These are phyloP conservation scores for Lota lota DNA, from an alignment of 2,113 vertebrate species.

Conservation along the genomic window DNA sequence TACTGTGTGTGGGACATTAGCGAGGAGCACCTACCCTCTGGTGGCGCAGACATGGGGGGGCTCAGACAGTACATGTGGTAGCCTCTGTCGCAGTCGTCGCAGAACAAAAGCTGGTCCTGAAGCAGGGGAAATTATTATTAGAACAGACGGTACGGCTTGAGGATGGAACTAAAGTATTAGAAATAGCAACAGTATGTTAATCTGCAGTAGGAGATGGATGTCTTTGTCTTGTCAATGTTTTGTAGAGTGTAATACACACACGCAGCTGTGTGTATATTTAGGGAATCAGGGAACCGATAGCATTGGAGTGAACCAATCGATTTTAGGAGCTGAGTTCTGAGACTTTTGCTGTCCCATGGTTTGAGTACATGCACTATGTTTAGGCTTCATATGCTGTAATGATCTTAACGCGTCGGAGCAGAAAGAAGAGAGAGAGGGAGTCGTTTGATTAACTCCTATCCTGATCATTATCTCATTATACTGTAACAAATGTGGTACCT, in stretches of 20 bases:
- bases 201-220: no score
- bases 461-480: no score
- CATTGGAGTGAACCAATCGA: no score
- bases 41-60: constrained; percentile 92
- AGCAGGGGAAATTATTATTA: constrained; percentile 25
- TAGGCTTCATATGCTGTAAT: not conserved
- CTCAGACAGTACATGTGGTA: constrained; percentile 96
- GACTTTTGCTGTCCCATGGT: not conserved
- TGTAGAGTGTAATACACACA: no score
- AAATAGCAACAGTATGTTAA: no score
- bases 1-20: not conserved
- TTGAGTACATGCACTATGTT: not conserved
- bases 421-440: not conserved
- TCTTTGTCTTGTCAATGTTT: no score
- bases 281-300: no score
- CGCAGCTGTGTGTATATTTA: no score
- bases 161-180: no score
- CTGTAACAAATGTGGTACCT: no score
- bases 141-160: constrained; percentile 1
- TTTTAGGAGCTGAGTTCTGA: no score
- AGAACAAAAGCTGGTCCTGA: constrained; percentile 92
- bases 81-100: constrained; percentile 90
- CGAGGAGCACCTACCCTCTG: constrained; percentile 78
- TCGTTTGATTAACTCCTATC: no score
- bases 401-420: not conserved